Evolutionary conservation across 2,888 invertebrate species (phyloP), one percentile per base, ranked within the genome.

Genomic region (Scotopteryx bipunctaria): DNA sequence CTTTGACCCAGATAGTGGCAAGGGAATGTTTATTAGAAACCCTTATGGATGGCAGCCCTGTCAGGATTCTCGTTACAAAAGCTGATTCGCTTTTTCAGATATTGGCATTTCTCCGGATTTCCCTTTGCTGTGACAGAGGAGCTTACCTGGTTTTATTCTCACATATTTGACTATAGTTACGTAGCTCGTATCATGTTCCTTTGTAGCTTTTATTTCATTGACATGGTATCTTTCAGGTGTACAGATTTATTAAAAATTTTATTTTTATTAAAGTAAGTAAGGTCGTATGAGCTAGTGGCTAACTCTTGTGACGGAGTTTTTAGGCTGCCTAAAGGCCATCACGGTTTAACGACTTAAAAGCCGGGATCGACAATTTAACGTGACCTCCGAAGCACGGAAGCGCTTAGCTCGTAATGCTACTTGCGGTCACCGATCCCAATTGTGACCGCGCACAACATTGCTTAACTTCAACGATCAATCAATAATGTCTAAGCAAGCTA

Each of bases 41-140:
- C 53, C 47, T 44, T 53, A 42, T 37, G 49, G 50, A 55, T 43
- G 51, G 59, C 48, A 45, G 46, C 52, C 55, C 56, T 55, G 55
- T 56, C 59, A 57, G 60, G 59, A 52, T 64, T 66, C 61, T 58
- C 58, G 57, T 60, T 56, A 57, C 63, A 59, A 66, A 64, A 58
- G 62, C 66, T 55, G 60, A 63, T 59, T 64, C 55, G 62, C 48
- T 61, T 58, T 65, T 55, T 61, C 53, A 47, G 49, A 61, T 66
- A 60, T 65, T 59, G 61, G 48, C 55, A 59, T 62, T 55, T 62
- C 58, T 57, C 37, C 35, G 55, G 36, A 52, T 56, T 57, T 60
- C 42, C 29, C 47, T 48, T 41, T 41, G 50, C 53, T 54, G 49
- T 52, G 52, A 47, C 46, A 45, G 44, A 55, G 50, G 50, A 49